phyloP scores from a whole-genome alignment of 2,797 vertebrate species.

The Rhinogobio ventralis region DNA sequence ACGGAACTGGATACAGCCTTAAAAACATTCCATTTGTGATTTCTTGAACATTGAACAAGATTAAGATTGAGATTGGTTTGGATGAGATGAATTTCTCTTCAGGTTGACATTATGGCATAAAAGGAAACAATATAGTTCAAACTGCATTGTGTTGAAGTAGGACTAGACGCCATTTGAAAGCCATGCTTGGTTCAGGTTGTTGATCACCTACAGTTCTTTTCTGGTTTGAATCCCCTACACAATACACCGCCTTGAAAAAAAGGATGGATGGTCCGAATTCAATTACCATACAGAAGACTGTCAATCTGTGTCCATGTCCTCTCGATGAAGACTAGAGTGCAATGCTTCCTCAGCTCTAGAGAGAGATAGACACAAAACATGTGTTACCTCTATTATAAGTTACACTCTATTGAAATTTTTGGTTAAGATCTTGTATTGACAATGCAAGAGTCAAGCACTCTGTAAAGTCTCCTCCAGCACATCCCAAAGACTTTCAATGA shows the following conservation, averaged over 20 bases:
- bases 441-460: too few relatives aligned
- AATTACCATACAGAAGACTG: not conserved
- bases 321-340: not conserved
- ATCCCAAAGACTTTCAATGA: too few relatives aligned
- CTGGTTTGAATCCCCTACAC: not conserved
- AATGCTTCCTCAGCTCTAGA: conserved; percentile 16
- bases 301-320: conserved; percentile 35
- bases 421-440: too few relatives aligned
- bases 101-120: not conserved
- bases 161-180: not conserved
- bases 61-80: not conserved
- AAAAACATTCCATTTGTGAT: conserved; percentile 5
- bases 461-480: too few relatives aligned
- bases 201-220: not conserved
- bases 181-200: conserved; percentile 7
- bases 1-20: not conserved
- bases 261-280: not conserved
- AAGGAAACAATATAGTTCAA: not conserved
- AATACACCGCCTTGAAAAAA: not conserved
- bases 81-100: not conserved
- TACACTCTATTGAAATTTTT: not conserved
- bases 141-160: not conserved
- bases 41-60: conserved; percentile 9
- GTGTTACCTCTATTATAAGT: not conserved
- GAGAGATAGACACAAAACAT: not conserved